Evolutionary conservation across 2,888 invertebrate genomes (phyloP), one percentile per base, ranked within the genome.

Genomic region (Cremastobaeus sp.): DNA sequence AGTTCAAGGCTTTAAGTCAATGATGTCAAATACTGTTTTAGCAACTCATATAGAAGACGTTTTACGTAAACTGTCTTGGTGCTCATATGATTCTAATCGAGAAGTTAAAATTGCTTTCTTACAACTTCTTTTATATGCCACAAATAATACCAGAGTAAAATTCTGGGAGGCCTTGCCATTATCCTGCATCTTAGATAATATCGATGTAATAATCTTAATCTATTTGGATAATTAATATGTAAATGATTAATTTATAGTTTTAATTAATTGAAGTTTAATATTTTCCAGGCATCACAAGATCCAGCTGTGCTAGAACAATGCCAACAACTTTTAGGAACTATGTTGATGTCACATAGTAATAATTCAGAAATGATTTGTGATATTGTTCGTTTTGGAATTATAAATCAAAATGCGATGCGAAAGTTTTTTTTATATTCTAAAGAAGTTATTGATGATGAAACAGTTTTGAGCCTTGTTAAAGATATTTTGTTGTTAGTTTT

Each of bases 131-230:
- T 43, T 68, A 11, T 32, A 66, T 18, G 59, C 59, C 14, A 69
- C 76, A 25, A 70, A 62, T 5, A 11, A 74, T 12, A 25, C 57
- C 12, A 62, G 41, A 28, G 48, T 79, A 1, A 41, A 76, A 8
- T 73, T 77, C 47, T 77, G 75, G 72, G 34, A 77, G 15, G 20
- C 76, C 28, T 15, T 81, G 8, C 74, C 81, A 1, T 11, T 81
- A 1, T 25, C 70, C 1, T 43, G 45, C 18, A 48, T 81, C 14
- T 57, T 81, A 3, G 74, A 80, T 34, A 43, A 47, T 2, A 3
- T 78, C 37, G 78, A 78, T 55, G 80, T 78, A 68, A 47, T 9
- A 35, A 34, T 12, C 25, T 17, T 45, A 25, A 30, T n/a, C n/a
- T n/a, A n/a, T n/a, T n/a, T n/a, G n/a, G n/a, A n/a, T n/a, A n/a